Percentiles rank a stretch among this genome's conserved stretches.
phyloP scores from a whole-genome alignment of 1,140 invertebrate species.

The Formica selysi region DNA sequence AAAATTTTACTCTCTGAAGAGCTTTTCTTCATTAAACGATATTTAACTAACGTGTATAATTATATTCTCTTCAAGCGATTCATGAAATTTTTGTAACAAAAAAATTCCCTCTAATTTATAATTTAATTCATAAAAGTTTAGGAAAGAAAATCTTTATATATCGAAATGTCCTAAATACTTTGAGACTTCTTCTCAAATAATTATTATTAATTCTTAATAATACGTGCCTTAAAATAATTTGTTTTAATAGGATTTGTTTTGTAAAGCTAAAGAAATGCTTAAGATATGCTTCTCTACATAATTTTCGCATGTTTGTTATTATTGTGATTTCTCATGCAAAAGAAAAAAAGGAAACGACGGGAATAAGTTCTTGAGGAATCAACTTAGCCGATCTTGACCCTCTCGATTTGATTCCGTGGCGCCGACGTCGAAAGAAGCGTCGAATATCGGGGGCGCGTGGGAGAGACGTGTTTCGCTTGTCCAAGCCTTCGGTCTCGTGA shows the following conservation, averaged over 20 bases:
- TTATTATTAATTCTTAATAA: background rate
- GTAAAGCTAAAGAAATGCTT: background rate
- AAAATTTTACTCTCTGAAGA: slow-evolving; percentile 1
- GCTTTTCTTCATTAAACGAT: background rate
- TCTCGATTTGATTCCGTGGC: slow-evolving; percentile 72
- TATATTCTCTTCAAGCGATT: too few species aligned
- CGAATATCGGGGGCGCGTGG: slow-evolving; percentile 52
- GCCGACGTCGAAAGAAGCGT: slow-evolving; percentile 70
- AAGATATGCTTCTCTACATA: background rate
- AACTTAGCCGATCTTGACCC: slow-evolving; percentile 55
- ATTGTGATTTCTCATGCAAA: background rate
- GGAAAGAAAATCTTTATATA: background rate
- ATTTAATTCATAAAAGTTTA: background rate
- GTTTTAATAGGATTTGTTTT: background rate
- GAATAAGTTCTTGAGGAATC: slow-evolving; percentile 30
- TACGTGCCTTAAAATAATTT: background rate
- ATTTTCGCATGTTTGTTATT: background rate
- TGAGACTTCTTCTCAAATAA: background rate
- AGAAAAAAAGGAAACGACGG: background rate
- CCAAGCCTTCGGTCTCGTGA: slow-evolving; percentile 82
- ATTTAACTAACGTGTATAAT: too few species aligned
- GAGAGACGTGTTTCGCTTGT: slow-evolving; percentile 84
- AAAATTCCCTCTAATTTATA: too few species aligned
- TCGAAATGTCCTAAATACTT: background rate
- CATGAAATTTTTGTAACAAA: too few species aligned